These are phyloP conservation scores for Tortrix viridana DNA, from an alignment of 2,888 invertebrate genomes.

Conservation along the genomic window DNA sequence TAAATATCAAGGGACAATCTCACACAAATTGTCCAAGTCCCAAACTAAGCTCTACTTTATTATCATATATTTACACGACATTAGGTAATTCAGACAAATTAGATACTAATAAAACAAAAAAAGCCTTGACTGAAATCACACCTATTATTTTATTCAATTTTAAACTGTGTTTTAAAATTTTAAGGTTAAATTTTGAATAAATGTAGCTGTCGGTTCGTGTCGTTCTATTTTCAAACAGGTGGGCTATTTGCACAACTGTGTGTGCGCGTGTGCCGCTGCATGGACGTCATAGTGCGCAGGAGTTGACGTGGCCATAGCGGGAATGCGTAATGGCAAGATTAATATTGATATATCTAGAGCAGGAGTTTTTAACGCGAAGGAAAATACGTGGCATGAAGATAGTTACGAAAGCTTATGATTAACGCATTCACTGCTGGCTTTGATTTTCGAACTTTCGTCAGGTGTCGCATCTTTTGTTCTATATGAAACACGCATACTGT, in stretches of 20 bases:
- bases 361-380: background rate
- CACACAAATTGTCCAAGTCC: too few relatives aligned
- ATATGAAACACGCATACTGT: too few relatives aligned
- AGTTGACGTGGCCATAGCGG: constrained; percentile 25
- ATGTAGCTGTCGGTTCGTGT: background rate
- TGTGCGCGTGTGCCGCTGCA: constrained; percentile 39
- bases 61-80: background rate
- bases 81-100: background rate
- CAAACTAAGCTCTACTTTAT: too few relatives aligned
- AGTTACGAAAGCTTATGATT: too few relatives aligned
- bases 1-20: too few relatives aligned
- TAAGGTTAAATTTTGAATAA: background rate
- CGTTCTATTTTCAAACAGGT: background rate
- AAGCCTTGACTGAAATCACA: too few relatives aligned
- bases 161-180: background rate
- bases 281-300: constrained; percentile 35
- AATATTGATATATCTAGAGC: constrained; percentile 8
- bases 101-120: background rate
- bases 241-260: constrained; percentile 10
- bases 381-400: background rate
- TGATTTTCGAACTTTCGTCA: too few relatives aligned
- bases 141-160: too few relatives aligned
- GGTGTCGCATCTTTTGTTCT: too few relatives aligned
- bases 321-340: constrained; percentile 4
- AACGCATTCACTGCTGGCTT: too few relatives aligned